Evolutionary conservation across 2,797 vertebrate genomes (phyloP).

Genomic region (Sebastes vulpes): DNA sequence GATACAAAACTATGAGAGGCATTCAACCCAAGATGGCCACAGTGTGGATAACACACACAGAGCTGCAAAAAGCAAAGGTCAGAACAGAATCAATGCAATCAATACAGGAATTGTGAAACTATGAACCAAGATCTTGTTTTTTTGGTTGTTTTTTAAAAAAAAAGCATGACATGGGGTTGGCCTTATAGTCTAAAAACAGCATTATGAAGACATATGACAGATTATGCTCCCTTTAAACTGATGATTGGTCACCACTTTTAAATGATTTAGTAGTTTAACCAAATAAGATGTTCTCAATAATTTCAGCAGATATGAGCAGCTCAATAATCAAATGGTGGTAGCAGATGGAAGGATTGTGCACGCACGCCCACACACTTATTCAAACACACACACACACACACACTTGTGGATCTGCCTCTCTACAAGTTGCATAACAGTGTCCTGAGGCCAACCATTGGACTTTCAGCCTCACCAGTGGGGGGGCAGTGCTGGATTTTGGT

Average conservation of each 20-base stretch:
- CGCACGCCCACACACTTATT: not conserved
- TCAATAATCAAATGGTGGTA: not conserved
- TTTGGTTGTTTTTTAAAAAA: too few species aligned
- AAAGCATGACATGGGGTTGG: not conserved
- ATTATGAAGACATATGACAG: not conserved
- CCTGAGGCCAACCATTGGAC: constrained; percentile 14
- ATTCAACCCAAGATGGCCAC: not conserved
- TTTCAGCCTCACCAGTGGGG: not conserved
- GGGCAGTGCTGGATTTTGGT: not conserved
- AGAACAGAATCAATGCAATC: not conserved
- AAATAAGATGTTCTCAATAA: not conserved
- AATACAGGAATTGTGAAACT: not conserved
- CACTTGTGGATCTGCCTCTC: not conserved
- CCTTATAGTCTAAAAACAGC: not conserved
- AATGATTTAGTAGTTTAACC: not conserved
- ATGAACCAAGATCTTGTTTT: not conserved
- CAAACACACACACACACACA: not conserved
- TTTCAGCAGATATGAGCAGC: not conserved
- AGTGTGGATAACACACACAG: not conserved
- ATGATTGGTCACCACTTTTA: not conserved
- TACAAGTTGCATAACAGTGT: constrained; percentile 46
- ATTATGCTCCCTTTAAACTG: not conserved
- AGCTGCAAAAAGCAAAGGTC: not conserved
- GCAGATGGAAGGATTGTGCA: not conserved
- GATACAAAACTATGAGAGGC: constrained; percentile 12